Evolutionary conservation across 1,140 invertebrate genomes (phyloP), one percentile per base, ranked within the genome.

Genomic region (Uloborus diversus): DNA sequence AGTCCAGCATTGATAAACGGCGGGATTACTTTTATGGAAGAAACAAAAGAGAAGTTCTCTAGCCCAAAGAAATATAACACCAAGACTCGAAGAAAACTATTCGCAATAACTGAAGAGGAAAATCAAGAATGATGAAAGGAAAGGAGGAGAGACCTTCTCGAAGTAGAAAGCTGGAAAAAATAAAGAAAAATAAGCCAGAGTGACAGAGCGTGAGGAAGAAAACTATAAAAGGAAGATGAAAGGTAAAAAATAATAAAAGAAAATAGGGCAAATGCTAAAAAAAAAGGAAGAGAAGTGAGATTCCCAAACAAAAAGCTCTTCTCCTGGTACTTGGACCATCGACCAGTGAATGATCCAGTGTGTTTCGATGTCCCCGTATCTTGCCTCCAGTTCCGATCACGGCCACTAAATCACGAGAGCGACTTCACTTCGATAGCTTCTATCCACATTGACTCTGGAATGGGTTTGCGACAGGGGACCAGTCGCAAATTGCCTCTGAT

Each of bases 101-200:
- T 78, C 73, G 73, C 73, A 78, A 78, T 78, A 78, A 78, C 73
- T 78, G 73, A 78, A 78, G 73, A 57, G 73, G 62, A 78, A 78
- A 78, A 78, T 78, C 73, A 78, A 78, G 73, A 78, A 78, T 78
- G 73, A 78, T 78, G 73, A 78, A 78, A 78, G 73, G 61, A 59
- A 75, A 75, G 42, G 47, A 56, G 59, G 35, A 47, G 73, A 75
- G 57, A 51, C 70, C 59, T 51, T 75, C 59, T 51, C 51, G 33
- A 47, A 62, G 37, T 49, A 75, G 32, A 62, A 75, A 25, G 53
- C 59, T 30, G 27, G 47, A 23, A 53, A 75, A 35, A 28, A 42
- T 56, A 35, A 62, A 73, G 47, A 35, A n/a, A 71, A 30, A n/a
- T n/a, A 32, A 42, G 27, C 37, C 59, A 37, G 70, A 75, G 70